These are phyloP conservation scores for Zenarchopterus dispar DNA, from an alignment of 2,797 vertebrate species.

Conservation along the genomic window DNA sequence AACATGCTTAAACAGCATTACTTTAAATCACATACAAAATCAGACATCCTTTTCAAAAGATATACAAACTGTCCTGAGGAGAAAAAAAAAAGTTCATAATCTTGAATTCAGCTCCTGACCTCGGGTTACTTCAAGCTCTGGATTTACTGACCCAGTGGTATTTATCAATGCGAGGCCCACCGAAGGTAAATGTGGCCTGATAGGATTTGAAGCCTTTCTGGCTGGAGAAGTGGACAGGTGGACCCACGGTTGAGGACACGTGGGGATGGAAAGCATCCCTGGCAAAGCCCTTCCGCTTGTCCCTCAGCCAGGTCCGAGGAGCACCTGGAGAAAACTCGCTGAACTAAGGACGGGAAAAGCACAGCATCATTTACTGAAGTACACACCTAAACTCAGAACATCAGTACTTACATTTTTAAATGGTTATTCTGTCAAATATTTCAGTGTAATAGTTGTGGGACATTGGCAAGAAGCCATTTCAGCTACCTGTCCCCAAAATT, in stretches of 20 bases:
- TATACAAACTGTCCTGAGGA: slow-evolving; percentile 1
- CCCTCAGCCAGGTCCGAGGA: slow-evolving; percentile 83
- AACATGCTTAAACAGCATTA: slow-evolving; percentile 66
- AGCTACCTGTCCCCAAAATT: too few relatives aligned
- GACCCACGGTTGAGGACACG: slow-evolving; percentile 29
- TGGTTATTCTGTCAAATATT: too few relatives aligned
- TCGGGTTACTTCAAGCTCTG: slow-evolving; percentile 60
- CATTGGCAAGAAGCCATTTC: too few relatives aligned
- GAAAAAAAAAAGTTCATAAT: not conserved
- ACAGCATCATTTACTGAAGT: too few relatives aligned
- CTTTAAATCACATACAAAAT: slow-evolving; percentile 47
- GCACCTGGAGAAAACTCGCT: slow-evolving; percentile 76
- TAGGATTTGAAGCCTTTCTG: slow-evolving; percentile 81
- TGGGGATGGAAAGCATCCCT: slow-evolving; percentile 71
- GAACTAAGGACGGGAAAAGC: slow-evolving; percentile 62
- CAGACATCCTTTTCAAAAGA: slow-evolving; percentile 42
- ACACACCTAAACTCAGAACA: not conserved
- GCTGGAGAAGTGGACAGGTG: slow-evolving; percentile 48
- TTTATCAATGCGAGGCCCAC: slow-evolving; percentile 85
- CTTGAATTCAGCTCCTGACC: not conserved
- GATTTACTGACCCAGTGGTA: slow-evolving; percentile 95
- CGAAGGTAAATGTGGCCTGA: slow-evolving; percentile 71
- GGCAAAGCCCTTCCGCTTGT: slow-evolving; percentile 77
- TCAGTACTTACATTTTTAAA: too few relatives aligned
- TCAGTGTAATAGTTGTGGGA: too few relatives aligned